These are phyloP conservation scores for Eucriotettix oculatus DNA, from an alignment of 2,888 invertebrate genomes.

Conservation along the genomic window DNA sequence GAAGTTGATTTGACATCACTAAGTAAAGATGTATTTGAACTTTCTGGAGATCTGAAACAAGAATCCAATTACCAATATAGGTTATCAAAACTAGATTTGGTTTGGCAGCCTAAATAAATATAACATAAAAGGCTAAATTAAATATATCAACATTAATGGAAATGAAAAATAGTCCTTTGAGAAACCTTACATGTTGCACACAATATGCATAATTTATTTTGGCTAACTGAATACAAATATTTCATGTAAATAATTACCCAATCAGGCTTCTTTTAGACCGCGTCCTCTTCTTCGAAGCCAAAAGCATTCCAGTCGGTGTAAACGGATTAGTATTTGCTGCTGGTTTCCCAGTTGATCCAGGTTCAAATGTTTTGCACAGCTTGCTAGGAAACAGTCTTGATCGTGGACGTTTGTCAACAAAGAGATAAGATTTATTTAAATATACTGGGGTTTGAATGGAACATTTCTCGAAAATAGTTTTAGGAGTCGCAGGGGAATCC, in stretches of 20 bases:
- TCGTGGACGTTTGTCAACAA: conserved; percentile 2
- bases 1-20: conserved; percentile 14
- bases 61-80: too few species aligned
- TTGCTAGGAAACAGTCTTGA: conserved; percentile 2
- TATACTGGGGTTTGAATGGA: conserved; percentile 31
- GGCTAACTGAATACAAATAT: too few species aligned
- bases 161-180: too few species aligned
- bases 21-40: neutral
- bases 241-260: conserved; percentile 10
- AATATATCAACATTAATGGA: too few species aligned
- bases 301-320: conserved; percentile 40
- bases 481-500: conserved; percentile 74
- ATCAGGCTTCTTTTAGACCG: conserved; percentile 30
- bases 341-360: conserved; percentile 29
- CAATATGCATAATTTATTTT: too few species aligned
- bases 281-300: conserved; percentile 50
- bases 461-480: conserved; percentile 54
- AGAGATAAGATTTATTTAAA: neutral
- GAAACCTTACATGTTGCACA: too few species aligned
- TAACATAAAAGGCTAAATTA: too few species aligned
- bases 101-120: too few species aligned
- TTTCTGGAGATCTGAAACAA: too few species aligned
- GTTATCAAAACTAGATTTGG: too few species aligned
- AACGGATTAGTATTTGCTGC: conserved; percentile 74
- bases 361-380: conserved; percentile 27